Evolutionary conservation across 2,888 invertebrate genomes (phyloP).

Genomic region (Plebejus argus): DNA sequence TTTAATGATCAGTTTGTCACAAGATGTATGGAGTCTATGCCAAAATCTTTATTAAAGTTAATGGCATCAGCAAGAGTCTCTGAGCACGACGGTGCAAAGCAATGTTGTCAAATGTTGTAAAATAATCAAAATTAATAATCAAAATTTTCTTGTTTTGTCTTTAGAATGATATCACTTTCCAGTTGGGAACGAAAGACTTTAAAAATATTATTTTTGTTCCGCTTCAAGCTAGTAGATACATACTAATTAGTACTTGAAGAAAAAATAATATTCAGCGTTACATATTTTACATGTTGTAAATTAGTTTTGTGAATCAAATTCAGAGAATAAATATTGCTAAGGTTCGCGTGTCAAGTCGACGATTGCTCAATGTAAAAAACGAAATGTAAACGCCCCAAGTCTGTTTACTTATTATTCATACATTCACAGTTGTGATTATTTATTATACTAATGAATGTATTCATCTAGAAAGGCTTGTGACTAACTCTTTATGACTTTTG

Average conservation of each 20-base stretch:
- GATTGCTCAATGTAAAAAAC: constrained; percentile 35
- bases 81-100: too few relatives aligned
- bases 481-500: not conserved
- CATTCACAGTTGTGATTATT: constrained; percentile 56
- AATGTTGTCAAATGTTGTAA: too few relatives aligned
- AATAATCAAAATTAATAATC: too few relatives aligned
- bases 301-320: constrained; percentile 13
- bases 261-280: not conserved
- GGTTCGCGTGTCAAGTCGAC: constrained; percentile 37
- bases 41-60: too few relatives aligned
- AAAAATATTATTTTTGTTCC: too few relatives aligned
- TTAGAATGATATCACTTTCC: too few relatives aligned
- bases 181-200: too few relatives aligned
- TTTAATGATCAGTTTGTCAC: too few relatives aligned
- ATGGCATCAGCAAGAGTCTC: too few relatives aligned
- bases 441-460: constrained; percentile 38
- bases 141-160: too few relatives aligned
- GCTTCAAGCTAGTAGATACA: too few relatives aligned
- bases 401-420: constrained; percentile 57
- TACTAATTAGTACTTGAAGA: not conserved
- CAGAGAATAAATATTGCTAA: constrained; percentile 30
- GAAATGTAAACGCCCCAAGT: constrained; percentile 32
- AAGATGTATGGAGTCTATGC: too few relatives aligned
- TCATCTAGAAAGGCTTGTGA: not conserved
- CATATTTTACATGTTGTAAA: constrained; percentile 13